Evolutionary conservation across 2,113 vertebrate species (phyloP).

Genomic region (Choloepus hoffmanni): DNA sequence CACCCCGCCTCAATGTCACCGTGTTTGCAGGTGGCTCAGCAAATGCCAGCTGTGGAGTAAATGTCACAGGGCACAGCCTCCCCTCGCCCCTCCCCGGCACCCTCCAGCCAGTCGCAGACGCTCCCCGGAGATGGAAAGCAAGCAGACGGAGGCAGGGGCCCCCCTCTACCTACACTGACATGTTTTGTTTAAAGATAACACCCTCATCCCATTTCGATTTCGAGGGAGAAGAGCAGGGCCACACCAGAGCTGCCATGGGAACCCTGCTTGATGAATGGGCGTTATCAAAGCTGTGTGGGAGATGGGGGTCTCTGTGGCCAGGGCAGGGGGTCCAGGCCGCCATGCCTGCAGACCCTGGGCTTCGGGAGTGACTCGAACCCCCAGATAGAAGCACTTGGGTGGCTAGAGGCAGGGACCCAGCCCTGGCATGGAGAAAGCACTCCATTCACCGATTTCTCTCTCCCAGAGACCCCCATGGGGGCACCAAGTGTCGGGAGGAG

Average conservation of each 20-base stretch:
- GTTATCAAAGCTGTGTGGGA: fast-evolving
- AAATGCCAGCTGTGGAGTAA: conserved; percentile 65
- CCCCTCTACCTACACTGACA: fast-evolving
- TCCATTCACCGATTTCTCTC: background rate
- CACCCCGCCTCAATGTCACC: background rate
- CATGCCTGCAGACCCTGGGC: background rate
- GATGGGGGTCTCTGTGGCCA: fast-evolving
- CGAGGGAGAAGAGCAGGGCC: background rate
- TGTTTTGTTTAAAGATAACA: background rate
- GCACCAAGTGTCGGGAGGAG: fast-evolving
- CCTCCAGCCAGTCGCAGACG: background rate
- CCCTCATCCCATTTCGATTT: background rate
- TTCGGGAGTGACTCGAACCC: background rate
- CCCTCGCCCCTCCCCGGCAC: background rate
- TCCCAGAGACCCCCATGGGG: background rate
- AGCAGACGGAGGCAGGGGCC: background rate
- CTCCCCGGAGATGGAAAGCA: background rate
- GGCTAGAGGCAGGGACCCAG: background rate
- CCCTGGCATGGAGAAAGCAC: fast-evolving
- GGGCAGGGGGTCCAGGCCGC: background rate
- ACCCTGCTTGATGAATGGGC: background rate
- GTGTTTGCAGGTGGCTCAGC: conserved; percentile 64
- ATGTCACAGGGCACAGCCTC: conserved; percentile 61
- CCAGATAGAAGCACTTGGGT: fast-evolving
- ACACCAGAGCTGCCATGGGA: fast-evolving